Evolutionary conservation across 2,113 vertebrate genomes (phyloP), one percentile per base, ranked within the genome.

Genomic region (Lepus americanus): DNA sequence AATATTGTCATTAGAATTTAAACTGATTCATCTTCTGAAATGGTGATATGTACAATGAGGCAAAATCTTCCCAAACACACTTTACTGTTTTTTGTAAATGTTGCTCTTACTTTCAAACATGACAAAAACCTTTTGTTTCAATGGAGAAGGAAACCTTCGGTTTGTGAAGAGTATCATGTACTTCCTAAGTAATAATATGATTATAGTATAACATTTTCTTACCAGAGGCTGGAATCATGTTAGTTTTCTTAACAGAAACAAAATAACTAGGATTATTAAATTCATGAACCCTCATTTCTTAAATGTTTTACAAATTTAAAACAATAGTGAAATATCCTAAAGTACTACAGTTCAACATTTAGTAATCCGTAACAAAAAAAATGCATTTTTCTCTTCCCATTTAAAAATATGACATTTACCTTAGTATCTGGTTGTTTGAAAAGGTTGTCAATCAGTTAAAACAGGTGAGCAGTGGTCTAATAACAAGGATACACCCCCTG

Each of bases 361-460:
- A 72, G 20, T 89, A 33, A 80, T 44, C 20, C 27, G 29, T 80
- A 67, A 73, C 61, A 87, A 94, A 87, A 84, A 59, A 87, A 84
- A 59, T 44, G 19, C 27, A 77, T 82, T 88, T 59, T 92, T 36
- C 3, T 73, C 33, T 87, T 96, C 79, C 63, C 36, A 70, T 59
- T 88, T 87, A 87, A 90, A 87, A 73, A 76, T 55, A 64, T 80
- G 89, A 83, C 33, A 80, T 90, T 94, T 92, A 95, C 94, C 61
- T 93, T 93, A 63, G 72, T 14, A 87, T 64, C 72, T 95, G 66
- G 66, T 70, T 96, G 90, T 89, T 92, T 97, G 92, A 90, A 95
- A 95, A 89, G 6, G 87, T 7, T 89, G 70, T 84, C 11, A 7
- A 16, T 76, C 73, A 79, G 76, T 90, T 64, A 96, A 95, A 93